Conservation (phyloP, 1,140 invertebrate genomes). For the Akabosia matsudoensis region DNA sequence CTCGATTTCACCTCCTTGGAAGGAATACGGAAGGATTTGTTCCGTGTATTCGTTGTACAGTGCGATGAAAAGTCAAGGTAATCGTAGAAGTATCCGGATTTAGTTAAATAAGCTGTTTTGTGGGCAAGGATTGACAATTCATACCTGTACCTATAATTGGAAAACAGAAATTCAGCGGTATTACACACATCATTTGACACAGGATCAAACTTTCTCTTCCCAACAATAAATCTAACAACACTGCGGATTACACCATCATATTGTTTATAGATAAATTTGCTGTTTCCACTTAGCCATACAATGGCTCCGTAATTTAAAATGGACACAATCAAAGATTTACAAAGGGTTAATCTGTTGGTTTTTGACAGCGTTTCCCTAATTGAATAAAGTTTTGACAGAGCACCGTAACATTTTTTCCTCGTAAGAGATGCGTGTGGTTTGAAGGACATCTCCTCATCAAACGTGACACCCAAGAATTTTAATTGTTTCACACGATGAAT, state of each 20-base stretch:
- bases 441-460: slow-evolving; percentile 10
- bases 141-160: background rate
- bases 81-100: background rate
- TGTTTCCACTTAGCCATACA: background rate
- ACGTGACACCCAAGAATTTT: slow-evolving; percentile 3
- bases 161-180: background rate
- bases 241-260: background rate
- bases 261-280: background rate
- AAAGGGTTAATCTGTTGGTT: background rate
- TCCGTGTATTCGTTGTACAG: background rate
- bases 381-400: slow-evolving; percentile 1
- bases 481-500: background rate
- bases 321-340: background rate
- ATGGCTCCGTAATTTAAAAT: background rate
- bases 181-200: background rate
- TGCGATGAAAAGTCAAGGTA: background rate
- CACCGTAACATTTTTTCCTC: slow-evolving; percentile 4
- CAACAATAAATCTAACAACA: background rate
- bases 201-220: slow-evolving; percentile 1
- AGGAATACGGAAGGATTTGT: background rate
- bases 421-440: background rate
- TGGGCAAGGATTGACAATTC: background rate
- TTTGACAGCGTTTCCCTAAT: background rate
- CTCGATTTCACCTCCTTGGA: no score
- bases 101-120: background rate